Evolutionary conservation across 37 sponge, comb jelly and placozoan species (phyloP), one percentile per base, ranked within the genome.

Genomic region (Mnemiopsis leidyi): DNA sequence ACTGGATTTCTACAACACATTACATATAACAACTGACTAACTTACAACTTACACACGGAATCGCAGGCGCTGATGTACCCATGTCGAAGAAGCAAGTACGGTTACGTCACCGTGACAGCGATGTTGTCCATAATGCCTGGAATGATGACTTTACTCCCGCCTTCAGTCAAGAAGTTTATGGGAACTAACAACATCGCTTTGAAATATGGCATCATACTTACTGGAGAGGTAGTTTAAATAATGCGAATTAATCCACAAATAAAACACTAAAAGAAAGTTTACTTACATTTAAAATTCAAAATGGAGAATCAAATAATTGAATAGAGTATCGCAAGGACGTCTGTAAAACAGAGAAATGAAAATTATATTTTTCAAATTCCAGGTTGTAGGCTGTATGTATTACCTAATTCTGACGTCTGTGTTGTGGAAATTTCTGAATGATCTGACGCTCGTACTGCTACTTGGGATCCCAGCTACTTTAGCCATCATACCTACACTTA

Each of bases 361-460:
- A n/a, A n/a, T n/a, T n/a, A n/a, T n/a, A n/a, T n/a, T n/a, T n/a
- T n/a, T 7, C 24, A 79, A 21, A 85, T 85, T 40, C 24, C 90
- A 85, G 90, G 90, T 85, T 13, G n/a, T 85, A 23, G 90, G 90
- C 48, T 85, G 90, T 33, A 33, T 85, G 90, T 85, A 28, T 61
- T 85, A 85, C 23, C 24, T 85, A 0, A 18, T 39, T 9, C 61
- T 85, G 1, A 85, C 90, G 29, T 85, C 90, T n/a, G 32, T 85
- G n/a, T 61, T 85, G 2, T 18, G 61, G 30, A 23, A 25, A 39
- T 85, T 26, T 28, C 40, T 85, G 24, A 85, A 25, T 29, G 90
- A 85, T 40, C 24, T 85, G 48, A 13, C 35, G 1, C 61, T 85
- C 0, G 90, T 85, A 28, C 23, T 85, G 1, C 9, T 85, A 18